A percentile compares a stretch with the other conserved stretches of the same genome.
phyloP scores from a whole-genome alignment of 1,140 invertebrate genomes.

The Colletes gigas region DNA sequence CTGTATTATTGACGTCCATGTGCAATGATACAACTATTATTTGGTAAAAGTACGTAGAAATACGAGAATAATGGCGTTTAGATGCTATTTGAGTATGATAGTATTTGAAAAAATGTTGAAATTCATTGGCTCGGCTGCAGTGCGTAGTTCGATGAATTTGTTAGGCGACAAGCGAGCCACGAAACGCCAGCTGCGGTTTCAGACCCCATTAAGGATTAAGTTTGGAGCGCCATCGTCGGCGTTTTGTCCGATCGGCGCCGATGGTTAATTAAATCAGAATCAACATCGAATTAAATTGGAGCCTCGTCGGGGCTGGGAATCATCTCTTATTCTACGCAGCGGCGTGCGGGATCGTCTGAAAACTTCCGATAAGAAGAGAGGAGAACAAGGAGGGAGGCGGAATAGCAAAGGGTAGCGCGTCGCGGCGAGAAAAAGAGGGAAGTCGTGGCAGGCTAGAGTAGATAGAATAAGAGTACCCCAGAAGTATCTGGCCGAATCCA shows the following conservation, averaged over 20 bases:
- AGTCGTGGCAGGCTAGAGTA: constrained; percentile 25
- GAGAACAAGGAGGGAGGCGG: constrained; percentile 25
- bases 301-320: constrained; percentile 40
- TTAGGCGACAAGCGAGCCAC: not conserved
- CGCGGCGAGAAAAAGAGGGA: not conserved
- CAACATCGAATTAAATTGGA: constrained; percentile 70
- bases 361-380: constrained; percentile 55
- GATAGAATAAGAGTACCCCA: constrained; percentile 51
- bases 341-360: constrained; percentile 51
- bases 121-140: too few relatives aligned
- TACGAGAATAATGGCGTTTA: too few relatives aligned
- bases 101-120: too few relatives aligned
- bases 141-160: not conserved
- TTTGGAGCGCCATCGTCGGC: constrained; percentile 14
- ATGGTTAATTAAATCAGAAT: constrained; percentile 71
- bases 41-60: too few relatives aligned
- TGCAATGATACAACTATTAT: too few relatives aligned
- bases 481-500: constrained; percentile 57
- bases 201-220: constrained; percentile 50
- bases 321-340: constrained; percentile 59
- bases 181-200: constrained; percentile 2
- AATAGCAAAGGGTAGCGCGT: not conserved
- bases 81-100: too few relatives aligned
- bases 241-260: constrained; percentile 52
- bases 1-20: too few relatives aligned